These are phyloP conservation scores for Gasterosteus aculeatus DNA, from an alignment of 2,113 vertebrate genomes.

Conservation along the genomic window DNA sequence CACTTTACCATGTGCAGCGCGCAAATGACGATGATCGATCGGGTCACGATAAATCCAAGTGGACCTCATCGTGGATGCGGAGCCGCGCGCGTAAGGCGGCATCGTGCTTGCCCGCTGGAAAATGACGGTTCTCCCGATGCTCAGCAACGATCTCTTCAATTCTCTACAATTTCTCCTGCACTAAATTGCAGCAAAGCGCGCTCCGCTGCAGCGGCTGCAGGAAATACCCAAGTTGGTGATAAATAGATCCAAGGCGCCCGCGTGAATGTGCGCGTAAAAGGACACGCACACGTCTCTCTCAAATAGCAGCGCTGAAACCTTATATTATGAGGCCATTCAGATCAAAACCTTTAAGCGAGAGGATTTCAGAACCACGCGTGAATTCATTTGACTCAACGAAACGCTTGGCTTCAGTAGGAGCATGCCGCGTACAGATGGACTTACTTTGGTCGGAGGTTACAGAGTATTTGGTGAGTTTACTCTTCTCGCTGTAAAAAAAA, in stretches of 20 bases:
- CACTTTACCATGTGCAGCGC: conserved; percentile 57
- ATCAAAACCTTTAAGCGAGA: neutral
- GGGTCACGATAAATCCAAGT: conserved; percentile 27
- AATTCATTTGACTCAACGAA: neutral
- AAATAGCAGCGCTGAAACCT: conserved; percentile 17
- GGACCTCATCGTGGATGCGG: conserved; percentile 42
- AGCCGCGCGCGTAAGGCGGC: conserved; percentile 46
- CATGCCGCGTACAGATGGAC: conserved; percentile 26
- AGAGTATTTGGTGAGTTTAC: conserved; percentile 44
- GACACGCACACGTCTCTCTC: conserved; percentile 21
- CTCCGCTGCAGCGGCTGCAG: neutral
- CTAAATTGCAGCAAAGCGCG: neutral
- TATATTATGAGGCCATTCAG: conserved; percentile 26
- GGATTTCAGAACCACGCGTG: neutral
- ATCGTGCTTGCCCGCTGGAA: conserved; percentile 37
- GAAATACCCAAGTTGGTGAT: conserved; percentile 7
- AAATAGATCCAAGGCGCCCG: conserved; percentile 25
- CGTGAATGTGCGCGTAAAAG: conserved; percentile 48
- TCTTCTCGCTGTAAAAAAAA: conserved; percentile 37
- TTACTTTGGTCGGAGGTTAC: conserved; percentile 65
- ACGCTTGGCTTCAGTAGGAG: neutral
- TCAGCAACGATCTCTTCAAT: neutral
- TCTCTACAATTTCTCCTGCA: neutral
- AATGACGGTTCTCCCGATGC: conserved; percentile 14
- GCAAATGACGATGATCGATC: conserved; percentile 17